phyloP scores from a whole-genome alignment of 1,140 invertebrate genomes.

The Sarcophaga bullata region DNA sequence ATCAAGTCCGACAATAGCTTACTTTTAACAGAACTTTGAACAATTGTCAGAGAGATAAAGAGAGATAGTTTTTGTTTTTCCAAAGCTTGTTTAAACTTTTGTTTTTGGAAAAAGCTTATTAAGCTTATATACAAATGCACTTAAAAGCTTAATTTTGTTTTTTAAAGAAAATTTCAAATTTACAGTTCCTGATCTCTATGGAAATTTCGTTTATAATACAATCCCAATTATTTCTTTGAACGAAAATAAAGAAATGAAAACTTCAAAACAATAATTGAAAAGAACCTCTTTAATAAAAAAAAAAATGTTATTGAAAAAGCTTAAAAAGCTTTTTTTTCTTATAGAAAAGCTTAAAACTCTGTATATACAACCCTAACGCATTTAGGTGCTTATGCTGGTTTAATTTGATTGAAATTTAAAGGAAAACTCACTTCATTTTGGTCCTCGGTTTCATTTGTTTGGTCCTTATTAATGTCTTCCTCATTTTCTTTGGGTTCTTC shows the following conservation, averaged over 20 bases:
- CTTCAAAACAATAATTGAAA: background rate
- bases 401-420: background rate
- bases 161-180: conserved; percentile 24
- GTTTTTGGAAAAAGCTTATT: conserved; percentile 1
- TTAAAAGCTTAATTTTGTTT: background rate
- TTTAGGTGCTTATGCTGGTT: background rate
- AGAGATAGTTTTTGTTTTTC: background rate
- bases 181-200: background rate
- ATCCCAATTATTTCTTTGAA: conserved; percentile 36
- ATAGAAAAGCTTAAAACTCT: conserved; percentile 17
- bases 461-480: no score
- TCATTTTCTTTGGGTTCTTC: conserved; percentile 47
- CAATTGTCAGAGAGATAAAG: background rate
- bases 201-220: conserved; percentile 11
- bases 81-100: background rate
- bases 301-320: background rate
- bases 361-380: conserved; percentile 19
- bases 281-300: background rate
- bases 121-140: background rate
- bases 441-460: conserved; percentile 15
- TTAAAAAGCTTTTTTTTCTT: background rate
- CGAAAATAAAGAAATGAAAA: background rate
- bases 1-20: conserved; percentile 62
- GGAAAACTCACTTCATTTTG: conserved; percentile 30
- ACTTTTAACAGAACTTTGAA: conserved; percentile 56